Conservation (phyloP, 1,140 invertebrate species). For the Venturia canescens region DNA sequence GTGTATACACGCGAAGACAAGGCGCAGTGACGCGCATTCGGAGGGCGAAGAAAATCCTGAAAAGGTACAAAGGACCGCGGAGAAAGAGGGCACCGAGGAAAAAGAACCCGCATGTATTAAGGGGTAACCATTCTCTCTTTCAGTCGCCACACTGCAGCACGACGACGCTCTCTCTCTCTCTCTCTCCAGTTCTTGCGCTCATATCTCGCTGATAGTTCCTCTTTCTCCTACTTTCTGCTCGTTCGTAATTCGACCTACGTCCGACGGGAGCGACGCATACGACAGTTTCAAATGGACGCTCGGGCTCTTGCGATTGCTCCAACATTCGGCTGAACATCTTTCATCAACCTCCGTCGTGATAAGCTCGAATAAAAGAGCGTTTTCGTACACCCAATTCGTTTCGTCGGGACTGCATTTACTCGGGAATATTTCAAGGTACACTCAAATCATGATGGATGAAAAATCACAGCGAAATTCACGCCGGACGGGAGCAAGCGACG, state of each 20-base stretch:
- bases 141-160: not conserved
- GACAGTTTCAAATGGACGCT: constrained; percentile 45
- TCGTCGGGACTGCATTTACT: too few species aligned
- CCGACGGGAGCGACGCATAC: constrained; percentile 46
- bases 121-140: constrained; percentile 70
- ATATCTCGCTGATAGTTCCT: constrained; percentile 26
- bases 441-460: too few species aligned
- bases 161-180: not conserved
- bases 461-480: too few species aligned
- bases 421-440: too few species aligned
- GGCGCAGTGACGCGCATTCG: constrained; percentile 12
- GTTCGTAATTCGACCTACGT: constrained; percentile 61
- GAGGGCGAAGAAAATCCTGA: constrained; percentile 65
- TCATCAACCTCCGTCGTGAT: too few species aligned
- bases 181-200: constrained; percentile 29
- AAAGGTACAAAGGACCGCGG: constrained; percentile 71
- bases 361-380: too few species aligned
- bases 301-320: too few species aligned
- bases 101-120: constrained; percentile 68
- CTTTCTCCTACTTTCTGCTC: constrained; percentile 23
- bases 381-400: too few species aligned
- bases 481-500: too few species aligned
- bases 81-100: not conserved
- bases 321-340: too few species aligned
- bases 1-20: not conserved